Conservation (phyloP, 2,888 invertebrate genomes). For the Morpho helenor region DNA sequence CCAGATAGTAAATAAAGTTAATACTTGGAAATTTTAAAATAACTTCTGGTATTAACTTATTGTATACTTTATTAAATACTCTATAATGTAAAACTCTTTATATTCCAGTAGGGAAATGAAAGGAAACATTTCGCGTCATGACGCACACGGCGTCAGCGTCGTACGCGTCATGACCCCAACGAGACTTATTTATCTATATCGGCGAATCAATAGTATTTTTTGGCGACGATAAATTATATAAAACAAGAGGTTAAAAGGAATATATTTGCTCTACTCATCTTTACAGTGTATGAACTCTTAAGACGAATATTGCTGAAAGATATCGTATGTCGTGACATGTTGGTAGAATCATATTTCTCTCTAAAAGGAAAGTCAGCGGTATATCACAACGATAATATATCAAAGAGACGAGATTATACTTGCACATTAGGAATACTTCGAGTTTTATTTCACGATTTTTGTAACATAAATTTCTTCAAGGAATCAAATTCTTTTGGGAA, state of each 20-base stretch:
- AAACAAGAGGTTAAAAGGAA: neutral
- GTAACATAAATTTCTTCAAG: slow-evolving; percentile 11
- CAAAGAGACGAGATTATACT: slow-evolving; percentile 19
- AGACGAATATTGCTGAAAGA: slow-evolving; percentile 20
- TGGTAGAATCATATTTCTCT: slow-evolving; percentile 27
- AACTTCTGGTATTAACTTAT: no score
- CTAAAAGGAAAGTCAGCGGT: slow-evolving; percentile 26
- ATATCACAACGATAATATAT: slow-evolving; percentile 22
- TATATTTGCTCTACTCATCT: neutral
- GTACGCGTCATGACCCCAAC: no score
- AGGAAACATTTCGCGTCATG: no score
- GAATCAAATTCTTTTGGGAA: neutral
- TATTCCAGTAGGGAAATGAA: no score
- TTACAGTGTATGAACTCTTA: neutral
- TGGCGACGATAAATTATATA: no score
- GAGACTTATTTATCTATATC: no score
- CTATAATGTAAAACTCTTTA: no score
- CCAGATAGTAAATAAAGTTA: no score
- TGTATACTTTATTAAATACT: no score
- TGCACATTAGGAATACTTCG: slow-evolving; percentile 15
- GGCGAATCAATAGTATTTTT: no score
- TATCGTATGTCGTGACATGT: slow-evolving; percentile 27
- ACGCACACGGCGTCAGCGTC: no score
- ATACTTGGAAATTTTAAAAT: no score
- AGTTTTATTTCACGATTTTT: slow-evolving; percentile 23